Evolutionary conservation across 2,113 vertebrate species (phyloP), one percentile per base, ranked within the genome.

Genomic region (Meleagris gallopavo): DNA sequence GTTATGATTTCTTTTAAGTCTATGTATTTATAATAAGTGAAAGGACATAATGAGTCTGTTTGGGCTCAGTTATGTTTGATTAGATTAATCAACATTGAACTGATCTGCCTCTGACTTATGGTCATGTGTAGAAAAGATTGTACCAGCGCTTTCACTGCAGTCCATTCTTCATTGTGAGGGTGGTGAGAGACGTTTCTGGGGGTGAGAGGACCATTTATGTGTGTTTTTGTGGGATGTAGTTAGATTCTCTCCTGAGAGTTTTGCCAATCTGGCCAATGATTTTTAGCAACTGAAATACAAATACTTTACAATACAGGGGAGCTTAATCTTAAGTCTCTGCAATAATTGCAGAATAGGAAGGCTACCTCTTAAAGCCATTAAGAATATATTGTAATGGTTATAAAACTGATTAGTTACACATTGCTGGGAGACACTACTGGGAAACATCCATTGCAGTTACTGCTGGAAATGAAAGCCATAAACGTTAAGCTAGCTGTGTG

Each of bases 1-100:
- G 41, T 86, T 12, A n/a, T 3, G 43, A 3, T 21, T 50, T 52
- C 48, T 10, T 50, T n/a, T 76, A 12, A 0, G 0, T n/a, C 20
- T 11, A 17, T 18, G 2, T 46, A 65, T 69, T 84, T 64, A 77
- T 46, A 8, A 6, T 43, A 61, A 86, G 64, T 61, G 7, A 13
- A 88, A n/a, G 18, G 8, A 36, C 13, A 76, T 10, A 61, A 27
- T 7, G 36, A 62, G 18, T 17, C 3, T 3, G 1, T 65, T 14
- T 57, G 15, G 14, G 5, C 2, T 6, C 4, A 21, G 21, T 3
- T 64, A 74, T 85, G 0, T 45, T 70, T 24, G 5, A 69, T 32
- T 61, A 70, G 34, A 69, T 73, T 46, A 43, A 61, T 38, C 20
- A 55, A 11, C 34, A 6, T 20, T 60, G 30, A 66, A 45, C 15